Conservation (phyloP, 2,888 invertebrate genomes). For the Nezara viridula region DNA sequence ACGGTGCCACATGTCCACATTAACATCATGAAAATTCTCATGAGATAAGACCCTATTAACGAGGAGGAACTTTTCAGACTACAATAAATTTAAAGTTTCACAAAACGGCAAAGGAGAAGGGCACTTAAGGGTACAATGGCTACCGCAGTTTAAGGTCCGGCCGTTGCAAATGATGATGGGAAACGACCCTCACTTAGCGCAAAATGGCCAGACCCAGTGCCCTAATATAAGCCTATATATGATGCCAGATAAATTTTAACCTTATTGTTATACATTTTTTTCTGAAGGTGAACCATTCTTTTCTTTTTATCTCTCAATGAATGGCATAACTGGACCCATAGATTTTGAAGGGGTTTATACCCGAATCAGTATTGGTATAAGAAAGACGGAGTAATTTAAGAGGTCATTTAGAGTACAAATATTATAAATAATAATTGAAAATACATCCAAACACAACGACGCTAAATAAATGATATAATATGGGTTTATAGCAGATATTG, state of each 20-base stretch:
- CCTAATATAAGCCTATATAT: slow-evolving; percentile 9
- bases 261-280: slow-evolving; percentile 4
- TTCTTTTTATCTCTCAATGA: not conserved
- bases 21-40: not conserved
- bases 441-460: too few relatives aligned
- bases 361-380: too few relatives aligned
- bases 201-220: slow-evolving; percentile 16
- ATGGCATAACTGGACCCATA: too few relatives aligned
- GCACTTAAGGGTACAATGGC: not conserved
- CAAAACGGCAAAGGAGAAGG: slow-evolving; percentile 22
- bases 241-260: not conserved
- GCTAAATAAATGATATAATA: too few relatives aligned
- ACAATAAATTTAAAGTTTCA: slow-evolving; percentile 32
- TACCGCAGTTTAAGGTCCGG: slow-evolving; percentile 18
- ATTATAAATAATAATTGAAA: too few relatives aligned
- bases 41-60: slow-evolving; percentile 18
- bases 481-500: too few relatives aligned
- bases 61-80: not conserved
- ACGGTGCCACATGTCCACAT: not conserved
- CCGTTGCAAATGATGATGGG: slow-evolving; percentile 32
- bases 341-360: too few relatives aligned
- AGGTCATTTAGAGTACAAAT: too few relatives aligned
- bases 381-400: too few relatives aligned
- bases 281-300: not conserved
- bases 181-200: slow-evolving; percentile 24